These are phyloP conservation scores for Xiphophorus hellerii DNA, from an alignment of 2,113 vertebrate species.

Conservation along the genomic window DNA sequence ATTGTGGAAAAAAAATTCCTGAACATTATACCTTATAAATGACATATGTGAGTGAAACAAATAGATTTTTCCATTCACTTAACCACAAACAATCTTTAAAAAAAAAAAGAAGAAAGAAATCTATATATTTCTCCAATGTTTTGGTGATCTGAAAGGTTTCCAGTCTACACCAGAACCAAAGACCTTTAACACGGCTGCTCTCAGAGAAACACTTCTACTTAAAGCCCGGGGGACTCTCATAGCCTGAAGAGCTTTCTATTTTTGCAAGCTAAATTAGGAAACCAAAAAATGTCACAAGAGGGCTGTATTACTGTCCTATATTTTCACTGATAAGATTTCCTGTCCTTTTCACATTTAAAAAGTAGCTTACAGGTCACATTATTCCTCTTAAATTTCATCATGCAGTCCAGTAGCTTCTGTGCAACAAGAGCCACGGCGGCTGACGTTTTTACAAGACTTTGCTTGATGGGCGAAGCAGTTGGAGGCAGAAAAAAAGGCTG, in stretches of 20 bases:
- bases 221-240: slow-evolving; percentile 50
- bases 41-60: too few species aligned
- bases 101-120: too few species aligned
- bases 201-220: slow-evolving; percentile 32
- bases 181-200: slow-evolving; percentile 55
- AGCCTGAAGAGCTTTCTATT: slow-evolving; percentile 65
- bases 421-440: not conserved
- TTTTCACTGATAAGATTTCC: slow-evolving; percentile 30
- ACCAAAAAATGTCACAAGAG: slow-evolving; percentile 47
- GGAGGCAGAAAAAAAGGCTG: not conserved
- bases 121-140: too few species aligned
- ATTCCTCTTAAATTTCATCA: not conserved
- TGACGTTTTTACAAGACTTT: not conserved
- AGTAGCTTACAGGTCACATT: not conserved
- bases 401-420: not conserved
- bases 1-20: too few species aligned
- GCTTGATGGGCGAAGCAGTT: not conserved
- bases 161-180: slow-evolving; percentile 4
- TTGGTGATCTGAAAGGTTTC: slow-evolving; percentile 3
- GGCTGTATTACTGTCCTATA: slow-evolving; percentile 51
- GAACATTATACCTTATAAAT: too few species aligned
- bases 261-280: slow-evolving; percentile 61
- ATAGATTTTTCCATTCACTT: too few species aligned
- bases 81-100: too few species aligned
- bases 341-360: slow-evolving; percentile 38